Evolutionary conservation across 2,113 vertebrate genomes (phyloP).

Genomic region (Vulpes lagopus): DNA sequence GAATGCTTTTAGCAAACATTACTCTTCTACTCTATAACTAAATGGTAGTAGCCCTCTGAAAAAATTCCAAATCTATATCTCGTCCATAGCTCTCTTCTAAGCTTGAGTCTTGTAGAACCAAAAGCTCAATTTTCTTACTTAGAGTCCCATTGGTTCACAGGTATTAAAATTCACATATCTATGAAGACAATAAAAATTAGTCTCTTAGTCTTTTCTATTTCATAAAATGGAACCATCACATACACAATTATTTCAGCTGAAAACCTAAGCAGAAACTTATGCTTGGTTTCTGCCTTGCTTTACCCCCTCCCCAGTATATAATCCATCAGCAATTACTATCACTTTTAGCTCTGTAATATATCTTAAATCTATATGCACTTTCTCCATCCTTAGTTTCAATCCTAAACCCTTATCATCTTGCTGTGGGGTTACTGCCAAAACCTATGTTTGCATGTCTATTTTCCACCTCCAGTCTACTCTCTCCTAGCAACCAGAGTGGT

Average conservation of each 20-base stretch:
- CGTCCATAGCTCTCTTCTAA: neutral
- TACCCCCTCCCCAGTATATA: neutral
- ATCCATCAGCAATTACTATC: neutral
- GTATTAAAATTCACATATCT: constrained; percentile 15
- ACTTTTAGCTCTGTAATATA: neutral
- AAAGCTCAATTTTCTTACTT: neutral
- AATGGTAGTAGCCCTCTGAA: neutral
- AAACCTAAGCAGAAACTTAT: neutral
- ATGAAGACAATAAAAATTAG: neutral
- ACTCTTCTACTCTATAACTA: neutral
- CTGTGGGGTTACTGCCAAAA: neutral
- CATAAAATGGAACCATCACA: neutral
- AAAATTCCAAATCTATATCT: neutral
- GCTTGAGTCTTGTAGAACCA: neutral
- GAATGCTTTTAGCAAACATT: neutral
- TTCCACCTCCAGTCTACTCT: neutral
- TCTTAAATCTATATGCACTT: neutral
- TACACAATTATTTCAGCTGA: neutral
- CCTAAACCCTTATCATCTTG: neutral
- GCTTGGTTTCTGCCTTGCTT: constrained; percentile 9
- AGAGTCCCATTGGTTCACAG: neutral
- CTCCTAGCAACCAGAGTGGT: neutral
- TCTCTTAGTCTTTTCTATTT: neutral
- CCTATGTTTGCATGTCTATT: neutral
- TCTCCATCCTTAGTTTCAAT: neutral